phyloP scores from a whole-genome alignment of 2,888 invertebrate species.

The Parnassius apollo region DNA sequence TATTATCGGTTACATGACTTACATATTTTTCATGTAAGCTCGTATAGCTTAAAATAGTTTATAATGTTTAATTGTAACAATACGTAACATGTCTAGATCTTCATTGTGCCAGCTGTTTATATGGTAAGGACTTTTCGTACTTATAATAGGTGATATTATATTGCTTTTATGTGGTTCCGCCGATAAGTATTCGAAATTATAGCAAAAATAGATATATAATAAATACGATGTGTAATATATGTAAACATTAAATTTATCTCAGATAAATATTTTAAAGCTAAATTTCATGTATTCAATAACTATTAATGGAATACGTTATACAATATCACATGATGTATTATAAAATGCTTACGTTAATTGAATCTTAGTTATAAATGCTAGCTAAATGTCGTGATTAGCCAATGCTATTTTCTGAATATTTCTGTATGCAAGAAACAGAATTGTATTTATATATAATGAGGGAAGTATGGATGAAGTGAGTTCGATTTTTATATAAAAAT shows the following conservation, averaged over 20 bases:
- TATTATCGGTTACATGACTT: constrained; percentile 68
- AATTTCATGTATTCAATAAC: constrained; percentile 38
- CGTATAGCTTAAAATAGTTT: constrained; percentile 56
- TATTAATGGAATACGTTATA: constrained; percentile 52
- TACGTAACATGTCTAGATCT: constrained; percentile 75
- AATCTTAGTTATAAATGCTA: constrained; percentile 73
- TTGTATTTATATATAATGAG: constrained; percentile 76
- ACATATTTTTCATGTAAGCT: constrained; percentile 78
- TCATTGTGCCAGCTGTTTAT: constrained; percentile 79
- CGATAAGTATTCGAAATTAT: constrained; percentile 70
- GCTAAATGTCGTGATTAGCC: constrained; percentile 77
- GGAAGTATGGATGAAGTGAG: constrained; percentile 70
- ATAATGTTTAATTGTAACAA: constrained; percentile 59
- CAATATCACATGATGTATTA: constrained; percentile 68
- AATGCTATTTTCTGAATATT: constrained; percentile 79
- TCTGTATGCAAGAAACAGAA: constrained; percentile 66
- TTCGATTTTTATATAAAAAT: constrained; percentile 80
- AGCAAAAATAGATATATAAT: constrained; percentile 67
- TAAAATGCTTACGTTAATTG: constrained; percentile 64
- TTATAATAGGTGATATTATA: constrained; percentile 69
- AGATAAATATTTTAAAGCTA: constrained; percentile 35
- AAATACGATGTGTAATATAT: constrained; percentile 65
- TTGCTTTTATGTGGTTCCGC: constrained; percentile 73
- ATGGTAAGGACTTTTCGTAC: constrained; percentile 75
- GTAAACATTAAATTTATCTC: constrained; percentile 60